Percentiles rank a stretch among this genome's conserved stretches.
These are phyloP conservation scores for Chrysina gloriosa DNA, from an alignment of 2,888 invertebrate genomes.

Conservation along the genomic window DNA sequence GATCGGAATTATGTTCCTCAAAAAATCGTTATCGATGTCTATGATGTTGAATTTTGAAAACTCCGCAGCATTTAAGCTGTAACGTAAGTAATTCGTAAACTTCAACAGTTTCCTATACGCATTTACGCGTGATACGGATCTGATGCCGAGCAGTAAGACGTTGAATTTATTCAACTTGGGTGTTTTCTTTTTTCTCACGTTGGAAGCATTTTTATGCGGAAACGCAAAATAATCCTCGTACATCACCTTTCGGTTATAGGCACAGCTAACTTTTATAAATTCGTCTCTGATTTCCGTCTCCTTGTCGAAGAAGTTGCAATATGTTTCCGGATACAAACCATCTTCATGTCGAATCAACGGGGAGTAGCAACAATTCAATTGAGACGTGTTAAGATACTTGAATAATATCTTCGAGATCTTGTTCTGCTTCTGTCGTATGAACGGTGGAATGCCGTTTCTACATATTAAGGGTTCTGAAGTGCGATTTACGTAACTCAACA, in stretches of 20 bases:
- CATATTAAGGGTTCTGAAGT: not conserved
- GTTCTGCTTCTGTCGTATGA: conserved; percentile 4
- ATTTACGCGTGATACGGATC: conserved; percentile 7
- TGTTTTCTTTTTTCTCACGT: not conserved
- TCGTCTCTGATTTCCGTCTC: not conserved
- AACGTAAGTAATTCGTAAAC: conserved; percentile 19
- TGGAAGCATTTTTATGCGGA: not conserved
- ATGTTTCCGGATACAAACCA: not conserved
- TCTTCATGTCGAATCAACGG: not conserved
- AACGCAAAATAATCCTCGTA: conserved; percentile 26
- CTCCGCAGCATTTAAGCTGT: not conserved
- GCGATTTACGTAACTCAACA: conserved; percentile 1
- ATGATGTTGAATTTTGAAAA: conserved; percentile 20
- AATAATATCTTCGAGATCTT: conserved; percentile 15
- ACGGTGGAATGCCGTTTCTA: conserved; percentile 2
- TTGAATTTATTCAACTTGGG: not conserved
- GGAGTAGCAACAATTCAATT: conserved; percentile 12
- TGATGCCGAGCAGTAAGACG: conserved; percentile 3
- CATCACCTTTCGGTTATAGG: not conserved
- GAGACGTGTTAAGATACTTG: conserved; percentile 13
- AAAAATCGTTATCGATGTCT: not conserved
- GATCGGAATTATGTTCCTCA: not conserved
- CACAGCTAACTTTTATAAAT: conserved; percentile 2
- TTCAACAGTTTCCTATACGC: conserved; percentile 7
- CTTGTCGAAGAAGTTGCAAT: not conserved